phyloP scores from a whole-genome alignment of 2,797 vertebrate genomes.

The Clarias laeviceps region DNA sequence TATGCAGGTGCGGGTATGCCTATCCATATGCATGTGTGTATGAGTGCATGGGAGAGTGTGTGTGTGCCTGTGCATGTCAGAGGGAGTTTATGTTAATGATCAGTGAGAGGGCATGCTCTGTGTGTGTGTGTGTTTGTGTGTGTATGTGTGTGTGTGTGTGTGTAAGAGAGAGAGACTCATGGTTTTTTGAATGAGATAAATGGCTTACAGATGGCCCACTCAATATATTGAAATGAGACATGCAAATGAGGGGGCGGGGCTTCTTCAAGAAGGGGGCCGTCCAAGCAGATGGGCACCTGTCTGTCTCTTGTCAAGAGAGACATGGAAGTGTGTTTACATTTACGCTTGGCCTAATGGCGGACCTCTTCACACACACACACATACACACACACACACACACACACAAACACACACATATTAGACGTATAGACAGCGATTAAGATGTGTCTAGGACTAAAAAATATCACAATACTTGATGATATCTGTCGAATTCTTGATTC shows the following conservation, averaged over 20 bases:
- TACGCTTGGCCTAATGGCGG: background rate
- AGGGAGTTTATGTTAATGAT: constrained; percentile 57
- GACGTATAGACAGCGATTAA: background rate
- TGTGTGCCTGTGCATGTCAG: constrained; percentile 60
- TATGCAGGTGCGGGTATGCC: constrained; percentile 36
- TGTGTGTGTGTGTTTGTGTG: constrained; percentile 43
- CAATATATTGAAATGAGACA: constrained; percentile 79
- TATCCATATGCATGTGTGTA: constrained; percentile 40
- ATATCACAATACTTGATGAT: background rate
- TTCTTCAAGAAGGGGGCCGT: constrained; percentile 53
- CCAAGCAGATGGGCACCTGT: constrained; percentile 56
- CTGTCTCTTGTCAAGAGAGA: constrained; percentile 45
- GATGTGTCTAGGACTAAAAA: background rate
- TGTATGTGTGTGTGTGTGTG: constrained; percentile 53
- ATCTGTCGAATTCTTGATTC: background rate
- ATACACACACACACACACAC: constrained; percentile 16
- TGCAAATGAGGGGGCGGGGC: constrained; percentile 68
- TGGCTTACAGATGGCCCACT: constrained; percentile 81
- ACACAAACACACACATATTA: background rate
- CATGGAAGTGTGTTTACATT: constrained; percentile 25
- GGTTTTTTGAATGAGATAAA: constrained; percentile 80
- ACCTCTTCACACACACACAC: background rate
- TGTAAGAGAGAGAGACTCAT: constrained; percentile 58
- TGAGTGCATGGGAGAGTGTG: constrained; percentile 44
- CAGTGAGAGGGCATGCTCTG: constrained; percentile 46